A percentile compares a stretch with the other conserved stretches of the same genome.
Conservation (phyloP, 2,113 vertebrate genomes). For the Picathartes gymnocephalus region DNA sequence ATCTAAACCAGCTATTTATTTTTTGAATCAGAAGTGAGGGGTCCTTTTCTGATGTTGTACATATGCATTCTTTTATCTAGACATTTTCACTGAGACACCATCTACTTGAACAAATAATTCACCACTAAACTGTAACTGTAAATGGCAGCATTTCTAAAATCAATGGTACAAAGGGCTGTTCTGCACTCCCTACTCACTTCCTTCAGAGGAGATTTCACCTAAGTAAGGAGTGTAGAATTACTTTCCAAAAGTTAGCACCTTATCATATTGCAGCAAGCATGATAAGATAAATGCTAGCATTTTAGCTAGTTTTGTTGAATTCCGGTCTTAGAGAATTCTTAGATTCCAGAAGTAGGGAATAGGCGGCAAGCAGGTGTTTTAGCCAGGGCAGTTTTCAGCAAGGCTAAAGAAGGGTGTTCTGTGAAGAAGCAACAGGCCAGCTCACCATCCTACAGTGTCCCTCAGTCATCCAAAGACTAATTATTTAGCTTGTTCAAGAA, state of each 20-base stretch:
- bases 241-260: constrained; percentile 40
- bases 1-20: constrained; percentile 58
- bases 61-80: background rate
- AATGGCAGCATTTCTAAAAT: background rate
- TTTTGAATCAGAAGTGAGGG: constrained; percentile 46
- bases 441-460: background rate
- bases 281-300: constrained; percentile 30
- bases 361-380: background rate
- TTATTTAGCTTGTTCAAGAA: background rate
- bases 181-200: background rate
- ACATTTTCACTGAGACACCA: background rate
- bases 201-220: background rate
- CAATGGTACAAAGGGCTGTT: constrained; percentile 13
- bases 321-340: constrained; percentile 14
- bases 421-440: background rate
- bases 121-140: constrained; percentile 16
- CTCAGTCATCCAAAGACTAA: background rate
- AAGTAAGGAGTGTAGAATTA: background rate
- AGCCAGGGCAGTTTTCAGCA: background rate
- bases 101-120: constrained; percentile 54
- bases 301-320: constrained; percentile 13
- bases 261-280: background rate
- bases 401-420: background rate
- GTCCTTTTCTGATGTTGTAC: constrained; percentile 29
- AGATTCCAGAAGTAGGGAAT: background rate